These are phyloP conservation scores for Acrobasis repandana DNA, from an alignment of 2,888 invertebrate species.

Conservation along the genomic window DNA sequence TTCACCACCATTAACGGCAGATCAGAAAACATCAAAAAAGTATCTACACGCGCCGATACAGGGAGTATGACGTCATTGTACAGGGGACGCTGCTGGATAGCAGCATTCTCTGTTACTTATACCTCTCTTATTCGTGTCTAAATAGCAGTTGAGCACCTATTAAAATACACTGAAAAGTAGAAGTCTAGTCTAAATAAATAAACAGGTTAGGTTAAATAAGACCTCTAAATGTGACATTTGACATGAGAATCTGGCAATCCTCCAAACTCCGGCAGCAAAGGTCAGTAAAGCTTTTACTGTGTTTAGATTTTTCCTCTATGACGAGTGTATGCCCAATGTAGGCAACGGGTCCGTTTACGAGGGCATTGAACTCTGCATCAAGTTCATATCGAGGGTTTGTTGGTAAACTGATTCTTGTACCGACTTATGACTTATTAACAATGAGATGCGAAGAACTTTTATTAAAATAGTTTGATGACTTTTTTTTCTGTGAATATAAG, in stretches of 20 bases:
- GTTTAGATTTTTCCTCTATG: conserved; percentile 70
- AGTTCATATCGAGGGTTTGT: conserved; percentile 17
- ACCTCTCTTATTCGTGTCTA: no score
- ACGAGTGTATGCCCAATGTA: conserved; percentile 56
- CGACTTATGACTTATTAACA: conserved; percentile 8
- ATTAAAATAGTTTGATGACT: conserved; percentile 5
- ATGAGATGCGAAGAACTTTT: conserved; percentile 16
- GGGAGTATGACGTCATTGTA: no score
- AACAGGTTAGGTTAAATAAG: background rate
- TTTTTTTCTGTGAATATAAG: background rate
- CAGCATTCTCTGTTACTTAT: no score
- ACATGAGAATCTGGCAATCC: conserved; percentile 59
- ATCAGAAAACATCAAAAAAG: no score
- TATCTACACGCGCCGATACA: no score
- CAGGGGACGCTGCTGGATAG: no score
- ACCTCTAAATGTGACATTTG: background rate
- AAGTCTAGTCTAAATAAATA: background rate
- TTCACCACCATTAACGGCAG: no score
- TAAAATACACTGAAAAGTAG: no score
- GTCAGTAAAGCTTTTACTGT: conserved; percentile 71
- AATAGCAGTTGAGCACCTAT: no score
- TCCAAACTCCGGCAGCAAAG: conserved; percentile 74
- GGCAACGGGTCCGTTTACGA: conserved; percentile 31
- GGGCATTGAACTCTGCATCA: conserved; percentile 17
- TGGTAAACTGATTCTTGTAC: conserved; percentile 9